Base-by-base conservation (phyloP, 92 coral and sea anemone species). In the Parazoanthus atlanticus region DNA sequence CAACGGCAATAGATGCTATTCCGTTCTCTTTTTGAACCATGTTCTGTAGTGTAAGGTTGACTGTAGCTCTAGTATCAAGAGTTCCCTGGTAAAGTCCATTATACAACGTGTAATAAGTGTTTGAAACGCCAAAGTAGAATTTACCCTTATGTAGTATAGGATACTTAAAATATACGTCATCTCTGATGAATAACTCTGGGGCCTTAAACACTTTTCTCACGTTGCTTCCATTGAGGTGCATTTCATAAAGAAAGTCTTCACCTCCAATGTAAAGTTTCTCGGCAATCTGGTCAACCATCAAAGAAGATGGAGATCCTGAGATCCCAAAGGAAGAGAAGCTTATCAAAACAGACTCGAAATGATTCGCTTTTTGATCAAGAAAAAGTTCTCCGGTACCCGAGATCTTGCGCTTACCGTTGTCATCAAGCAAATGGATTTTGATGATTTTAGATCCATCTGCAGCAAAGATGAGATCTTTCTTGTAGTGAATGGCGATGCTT, bases 381-480 rank as follows among this genome's bases (percentile, higher is more conserved):
- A 88, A 88, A 13, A 88, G 80, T 69, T 88, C 88, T 10, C 90
- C 90, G 19, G 77, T 88, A 8, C 90, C 90, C 0, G 90, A 88
- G 43, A 88, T 80, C 47, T 67, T 78, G 36, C 90, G 85, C 16
- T 65, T 81, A 19, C 90, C 90, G 5, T 81, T 56, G 32, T 81
- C 80, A 43, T 88, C 86, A 41, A 88, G 86, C 25, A 88, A 69
- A 23, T 88, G 90, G 28, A 88, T 43, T 65, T 80, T 46, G 43
- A 88, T 34, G 0, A 88, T 33, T 33, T 81, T 80, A 11, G n/a
- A n/a, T 3, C 31, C 15, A 52, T 88, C 90, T 0, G 90, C 90
- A 46, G 76, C 80, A 46, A 88, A 88, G 26, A 88, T 72, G 15
- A 88, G 85, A 32, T 88, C 90, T 77, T 88, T 70, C 69, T 88